Percentiles rank a stretch among this genome's conserved stretches.
Conservation (phyloP, 1,140 invertebrate species). For the Papilio helenus region DNA sequence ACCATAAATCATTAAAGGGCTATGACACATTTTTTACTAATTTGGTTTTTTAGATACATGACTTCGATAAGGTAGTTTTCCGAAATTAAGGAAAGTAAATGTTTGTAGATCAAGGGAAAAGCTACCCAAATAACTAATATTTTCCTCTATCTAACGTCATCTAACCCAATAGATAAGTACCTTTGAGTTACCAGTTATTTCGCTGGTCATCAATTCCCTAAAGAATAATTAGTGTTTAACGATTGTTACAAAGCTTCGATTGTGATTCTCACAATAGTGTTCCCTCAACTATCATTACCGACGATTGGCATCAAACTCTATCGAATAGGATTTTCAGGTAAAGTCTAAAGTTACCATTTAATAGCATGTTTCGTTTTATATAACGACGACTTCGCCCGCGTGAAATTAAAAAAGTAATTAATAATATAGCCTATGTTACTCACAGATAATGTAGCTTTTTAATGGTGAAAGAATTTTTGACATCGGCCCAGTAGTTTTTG, state of each 20-base stretch:
- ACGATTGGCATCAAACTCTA: background rate
- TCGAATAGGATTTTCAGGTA: background rate
- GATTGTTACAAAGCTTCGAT: background rate
- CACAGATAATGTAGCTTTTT: no score
- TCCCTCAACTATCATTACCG: background rate
- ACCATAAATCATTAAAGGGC: constrained; percentile 46
- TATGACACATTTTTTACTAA: constrained; percentile 33
- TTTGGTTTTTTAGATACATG: constrained; percentile 6
- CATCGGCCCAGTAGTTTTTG: no score
- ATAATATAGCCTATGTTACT: no score
- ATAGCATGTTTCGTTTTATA: no score
- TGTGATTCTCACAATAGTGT: background rate
- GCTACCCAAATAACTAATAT: background rate
- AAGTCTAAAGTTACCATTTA: no score
- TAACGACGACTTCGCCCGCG: no score
- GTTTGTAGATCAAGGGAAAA: background rate
- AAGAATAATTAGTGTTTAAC: background rate
- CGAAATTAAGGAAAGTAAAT: background rate
- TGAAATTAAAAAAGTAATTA: no score
- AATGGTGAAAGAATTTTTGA: no score
- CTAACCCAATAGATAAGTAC: background rate
- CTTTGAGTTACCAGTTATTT: background rate
- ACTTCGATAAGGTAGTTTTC: background rate
- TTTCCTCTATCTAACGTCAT: background rate
- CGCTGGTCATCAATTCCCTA: background rate